Percentiles rank a stretch among this genome's conserved stretches.
phyloP scores from a whole-genome alignment of 92 coral and sea anemone species.

The Palythoa grandis region DNA sequence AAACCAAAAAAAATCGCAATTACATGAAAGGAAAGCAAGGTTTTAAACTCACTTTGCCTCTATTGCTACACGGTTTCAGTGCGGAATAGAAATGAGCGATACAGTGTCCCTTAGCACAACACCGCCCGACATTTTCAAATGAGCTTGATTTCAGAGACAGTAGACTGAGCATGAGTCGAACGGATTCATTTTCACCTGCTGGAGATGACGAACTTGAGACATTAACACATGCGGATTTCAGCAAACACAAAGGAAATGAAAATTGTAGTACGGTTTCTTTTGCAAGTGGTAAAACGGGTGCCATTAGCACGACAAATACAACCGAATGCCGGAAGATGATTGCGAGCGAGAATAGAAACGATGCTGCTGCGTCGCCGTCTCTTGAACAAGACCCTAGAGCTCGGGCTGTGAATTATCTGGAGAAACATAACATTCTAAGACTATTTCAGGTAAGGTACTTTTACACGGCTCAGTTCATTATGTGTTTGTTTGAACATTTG shows the following conservation, averaged over 20 bases:
- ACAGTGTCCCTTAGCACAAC: slow-evolving; percentile 28
- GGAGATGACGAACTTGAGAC: slow-evolving; percentile 20
- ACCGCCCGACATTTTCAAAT: slow-evolving; percentile 29
- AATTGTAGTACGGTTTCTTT: neutral
- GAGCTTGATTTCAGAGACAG: slow-evolving; percentile 36
- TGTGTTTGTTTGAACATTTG: too few relatives aligned
- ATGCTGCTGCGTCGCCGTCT: neutral
- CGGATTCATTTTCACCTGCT: slow-evolving; percentile 17
- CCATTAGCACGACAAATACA: neutral
- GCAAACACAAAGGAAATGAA: neutral
- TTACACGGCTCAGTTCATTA: too few relatives aligned
- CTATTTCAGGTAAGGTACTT: slow-evolving; percentile 75
- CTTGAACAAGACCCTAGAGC: slow-evolving; percentile 64
- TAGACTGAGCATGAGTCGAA: slow-evolving; percentile 6
- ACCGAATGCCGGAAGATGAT: neutral
- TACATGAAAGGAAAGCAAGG: too few relatives aligned
- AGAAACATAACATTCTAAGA: slow-evolving; percentile 69
- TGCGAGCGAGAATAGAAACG: neutral
- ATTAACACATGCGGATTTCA: neutral
- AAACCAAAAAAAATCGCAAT: too few relatives aligned
- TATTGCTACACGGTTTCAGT: too few relatives aligned
- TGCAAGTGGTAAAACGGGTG: neutral
- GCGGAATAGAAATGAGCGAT: slow-evolving; percentile 20
- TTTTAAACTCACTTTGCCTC: too few relatives aligned
- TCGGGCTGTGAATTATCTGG: slow-evolving; percentile 77